These are phyloP conservation scores for Brachypodius melanocephalos DNA, from an alignment of 2,113 vertebrate species.

Conservation along the genomic window DNA sequence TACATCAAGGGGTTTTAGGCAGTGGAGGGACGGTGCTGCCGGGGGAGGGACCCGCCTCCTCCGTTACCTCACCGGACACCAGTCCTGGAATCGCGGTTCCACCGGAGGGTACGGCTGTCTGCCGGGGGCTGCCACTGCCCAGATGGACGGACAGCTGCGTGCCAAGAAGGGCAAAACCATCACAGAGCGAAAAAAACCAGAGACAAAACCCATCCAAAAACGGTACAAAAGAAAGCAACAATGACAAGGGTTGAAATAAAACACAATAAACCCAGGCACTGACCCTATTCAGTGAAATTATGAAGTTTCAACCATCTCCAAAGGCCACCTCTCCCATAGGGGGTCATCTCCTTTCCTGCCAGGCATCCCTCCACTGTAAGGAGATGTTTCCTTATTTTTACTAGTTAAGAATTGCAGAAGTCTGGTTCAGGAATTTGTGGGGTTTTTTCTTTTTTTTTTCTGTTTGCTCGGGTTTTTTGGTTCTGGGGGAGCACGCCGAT, in stretches of 20 bases:
- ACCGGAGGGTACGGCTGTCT: not conserved
- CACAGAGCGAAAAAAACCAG: not conserved
- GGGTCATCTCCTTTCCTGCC: not conserved
- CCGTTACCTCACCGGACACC: constrained; percentile 54
- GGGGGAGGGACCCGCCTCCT: constrained; percentile 15
- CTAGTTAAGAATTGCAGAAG: not conserved
- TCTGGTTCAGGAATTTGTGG: not conserved
- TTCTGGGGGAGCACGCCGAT: not conserved
- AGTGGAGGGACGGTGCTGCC: not conserved
- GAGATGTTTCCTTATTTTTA: constrained; percentile 1
- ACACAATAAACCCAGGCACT: constrained; percentile 16
- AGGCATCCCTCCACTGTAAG: not conserved
- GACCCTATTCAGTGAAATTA: constrained; percentile 1
- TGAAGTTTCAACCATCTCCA: constrained; percentile 4
- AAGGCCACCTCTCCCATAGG: not conserved
- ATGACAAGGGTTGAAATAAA: constrained; percentile 54
- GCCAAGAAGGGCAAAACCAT: constrained; percentile 58
- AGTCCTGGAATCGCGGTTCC: not conserved
- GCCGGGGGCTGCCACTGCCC: not conserved
- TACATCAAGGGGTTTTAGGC: constrained; percentile 97
- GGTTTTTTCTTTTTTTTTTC: not conserved
- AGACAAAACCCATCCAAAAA: constrained; percentile 9
- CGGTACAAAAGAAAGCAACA: not conserved
- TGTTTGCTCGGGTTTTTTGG: not conserved
- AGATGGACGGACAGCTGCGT: not conserved